A percentile compares a stretch with the other conserved stretches of the same genome.
Conservation (phyloP, 1,140 invertebrate species). For the Riptortus pedestris region DNA sequence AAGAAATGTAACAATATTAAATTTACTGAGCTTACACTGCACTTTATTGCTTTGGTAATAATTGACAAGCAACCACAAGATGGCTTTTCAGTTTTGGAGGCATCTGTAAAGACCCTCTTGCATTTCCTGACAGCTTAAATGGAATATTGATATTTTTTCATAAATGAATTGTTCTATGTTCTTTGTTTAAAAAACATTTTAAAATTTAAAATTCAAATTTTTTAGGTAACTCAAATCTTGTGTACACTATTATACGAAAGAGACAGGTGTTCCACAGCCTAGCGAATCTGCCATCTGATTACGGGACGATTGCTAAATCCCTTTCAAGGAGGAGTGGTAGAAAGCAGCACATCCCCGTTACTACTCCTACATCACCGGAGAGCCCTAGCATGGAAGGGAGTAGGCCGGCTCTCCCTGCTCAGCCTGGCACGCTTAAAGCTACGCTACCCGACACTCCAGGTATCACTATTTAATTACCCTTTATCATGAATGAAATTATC, state of each 20-base stretch:
- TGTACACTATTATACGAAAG: conserved; percentile 98
- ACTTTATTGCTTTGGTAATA: no score
- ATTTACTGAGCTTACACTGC: no score
- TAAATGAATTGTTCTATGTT: no score
- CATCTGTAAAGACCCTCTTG: no score
- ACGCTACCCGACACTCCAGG: conserved; percentile 78
- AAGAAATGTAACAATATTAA: no score
- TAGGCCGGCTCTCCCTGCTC: conserved; percentile 72
- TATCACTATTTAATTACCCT: no score
- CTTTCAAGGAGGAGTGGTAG: conserved; percentile 53
- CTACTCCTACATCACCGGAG: conserved; percentile 37
- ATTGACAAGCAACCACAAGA: no score
- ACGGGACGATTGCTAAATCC: conserved; percentile 75
- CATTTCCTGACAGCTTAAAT: no score
- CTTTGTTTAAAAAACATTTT: no score
- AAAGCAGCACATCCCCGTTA: conserved; percentile 34
- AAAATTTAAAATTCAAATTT: no score
- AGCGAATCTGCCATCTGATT: conserved; percentile 90
- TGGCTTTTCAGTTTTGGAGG: no score
- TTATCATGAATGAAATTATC: background rate
- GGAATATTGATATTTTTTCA: no score
- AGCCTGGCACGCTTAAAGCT: conserved; percentile 81
- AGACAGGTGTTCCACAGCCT: conserved; percentile 93
- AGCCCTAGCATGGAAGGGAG: conserved; percentile 67
- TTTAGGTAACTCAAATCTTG: conserved; percentile 87